Conservation (phyloP, 2,113 vertebrate species). For the Daboia siamensis region DNA sequence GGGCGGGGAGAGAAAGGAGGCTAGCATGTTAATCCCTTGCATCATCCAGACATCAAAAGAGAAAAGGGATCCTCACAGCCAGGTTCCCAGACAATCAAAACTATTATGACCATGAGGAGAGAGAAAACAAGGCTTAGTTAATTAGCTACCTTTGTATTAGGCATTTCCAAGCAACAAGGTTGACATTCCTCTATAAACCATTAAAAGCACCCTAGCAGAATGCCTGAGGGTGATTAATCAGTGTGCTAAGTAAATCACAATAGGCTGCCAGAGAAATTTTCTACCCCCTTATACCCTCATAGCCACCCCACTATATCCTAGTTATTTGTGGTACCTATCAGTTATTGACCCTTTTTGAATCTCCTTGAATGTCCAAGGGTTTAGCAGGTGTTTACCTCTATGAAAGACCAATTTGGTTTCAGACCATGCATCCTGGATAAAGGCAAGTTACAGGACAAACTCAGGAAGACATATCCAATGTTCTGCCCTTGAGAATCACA, state of each 20-base stretch:
- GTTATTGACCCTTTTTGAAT: not conserved
- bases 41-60: constrained; percentile 7
- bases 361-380: not conserved
- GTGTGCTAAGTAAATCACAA: not conserved
- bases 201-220: not conserved
- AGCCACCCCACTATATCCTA: not conserved
- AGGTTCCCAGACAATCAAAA: constrained; percentile 19
- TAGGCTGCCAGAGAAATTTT: not conserved
- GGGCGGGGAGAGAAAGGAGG: constrained; percentile 8
- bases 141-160: not conserved
- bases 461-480: not conserved
- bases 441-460: not conserved
- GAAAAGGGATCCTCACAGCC: not conserved
- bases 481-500: not conserved
- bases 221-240: constrained; percentile 3
- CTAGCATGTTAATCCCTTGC: constrained; percentile 7
- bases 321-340: not conserved
- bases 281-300: not conserved
- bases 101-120: not conserved
- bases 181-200: not conserved
- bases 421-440: not conserved
- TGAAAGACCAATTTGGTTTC: not conserved
- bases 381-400: not conserved
- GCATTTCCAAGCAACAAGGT: not conserved
- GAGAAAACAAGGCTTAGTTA: not conserved